These are phyloP conservation scores for Limnephilus auricula DNA, from an alignment of 2,888 invertebrate genomes.

Conservation along the genomic window DNA sequence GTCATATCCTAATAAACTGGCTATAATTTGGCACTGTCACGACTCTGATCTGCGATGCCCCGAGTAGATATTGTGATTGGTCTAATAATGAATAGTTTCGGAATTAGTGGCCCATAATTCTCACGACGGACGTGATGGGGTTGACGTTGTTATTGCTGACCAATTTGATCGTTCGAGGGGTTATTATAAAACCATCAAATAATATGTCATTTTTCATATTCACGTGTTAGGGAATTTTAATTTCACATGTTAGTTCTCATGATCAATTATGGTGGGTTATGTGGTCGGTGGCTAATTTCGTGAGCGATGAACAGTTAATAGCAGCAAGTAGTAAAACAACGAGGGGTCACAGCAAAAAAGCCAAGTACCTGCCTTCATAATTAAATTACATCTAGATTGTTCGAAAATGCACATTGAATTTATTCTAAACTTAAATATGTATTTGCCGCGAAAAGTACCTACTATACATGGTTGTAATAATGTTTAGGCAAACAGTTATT, in stretches of 20 bases:
- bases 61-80: slow-evolving; percentile 4
- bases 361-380: too few species aligned
- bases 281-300: neutral
- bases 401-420: too few species aligned
- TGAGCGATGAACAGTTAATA: neutral
- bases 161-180: slow-evolving; percentile 15
- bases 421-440: too few species aligned
- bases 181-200: slow-evolving; percentile 37
- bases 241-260: neutral
- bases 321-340: neutral
- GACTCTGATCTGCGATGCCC: slow-evolving; percentile 20
- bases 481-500: too few species aligned
- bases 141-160: neutral
- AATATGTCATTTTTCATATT: slow-evolving; percentile 5
- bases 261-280: neutral
- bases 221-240: slow-evolving; percentile 24
- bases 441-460: too few species aligned
- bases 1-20: neutral
- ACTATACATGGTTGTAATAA: too few species aligned
- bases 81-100: neutral
- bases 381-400: too few species aligned
- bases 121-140: slow-evolving; percentile 20
- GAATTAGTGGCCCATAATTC: slow-evolving; percentile 7
- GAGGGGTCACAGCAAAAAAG: neutral
- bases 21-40: slow-evolving; percentile 3